Base-by-base conservation (phyloP, 2,888 invertebrate genomes). In the Archaeoteleia sp. region DNA sequence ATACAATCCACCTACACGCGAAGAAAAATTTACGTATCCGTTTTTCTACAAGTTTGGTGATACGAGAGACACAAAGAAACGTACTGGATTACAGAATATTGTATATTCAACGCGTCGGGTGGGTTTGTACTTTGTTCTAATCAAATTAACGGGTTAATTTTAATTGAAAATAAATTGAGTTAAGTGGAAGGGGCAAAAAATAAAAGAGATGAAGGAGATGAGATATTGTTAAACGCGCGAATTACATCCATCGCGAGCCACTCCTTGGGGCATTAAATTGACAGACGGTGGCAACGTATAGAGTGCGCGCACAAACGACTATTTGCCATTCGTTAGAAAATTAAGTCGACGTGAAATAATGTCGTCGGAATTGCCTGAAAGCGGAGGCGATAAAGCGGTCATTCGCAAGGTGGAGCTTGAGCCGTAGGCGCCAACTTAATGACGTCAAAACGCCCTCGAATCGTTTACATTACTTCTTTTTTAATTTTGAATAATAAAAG, bases 211-310 rank as follows among this genome's bases (percentile, higher is more conserved):
- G 32, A 46, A 20, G 17, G 46, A 46, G 34, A 46, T 23, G 32
- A 46, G 46, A 46, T 32, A 49, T 67, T 49, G 60, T 67, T 67
- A 67, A 67, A 46, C 43, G 55, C 46, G 55, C 45, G 43, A 67
- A 61, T 67, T 61, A 54, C 45, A 40, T 43, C 40, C 45, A 27
- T 35, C 45, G 34, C 20, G 27, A 49, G 55, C 43, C 40, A 32
- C 67, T 67, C 58, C 67, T 67, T 55, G 34, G 66, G 45, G 54
- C 13, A 55, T 66, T 60, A 60, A 66, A 60, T 39, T 32, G 55
- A 45, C 42, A 30, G 49, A 49, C 54, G 42, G 30, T 17, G 14
- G 30, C 14, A 42, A 43, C 12, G 43, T 13, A 23, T 40, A 12
- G 39, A 23, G 40, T 30, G 42, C 34, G 39, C 20, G 49, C 49